Evolutionary conservation across 1,140 invertebrate genomes (phyloP), one percentile per base, ranked within the genome.

Genomic region (Trichoplusia ni): DNA sequence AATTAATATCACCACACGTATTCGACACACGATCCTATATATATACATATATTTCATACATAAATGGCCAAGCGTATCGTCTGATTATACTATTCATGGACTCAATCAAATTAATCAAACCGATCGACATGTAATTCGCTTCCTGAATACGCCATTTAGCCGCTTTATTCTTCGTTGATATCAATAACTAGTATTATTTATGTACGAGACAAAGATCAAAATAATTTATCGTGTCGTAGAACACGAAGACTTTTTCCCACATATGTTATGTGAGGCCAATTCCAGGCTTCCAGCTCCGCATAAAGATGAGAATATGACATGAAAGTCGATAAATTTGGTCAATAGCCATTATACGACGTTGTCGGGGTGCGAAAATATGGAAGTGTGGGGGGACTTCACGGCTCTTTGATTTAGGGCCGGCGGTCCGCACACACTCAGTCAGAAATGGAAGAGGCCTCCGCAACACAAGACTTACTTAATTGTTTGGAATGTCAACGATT

Each of bases 251-350:
- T 70, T 73, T 64, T 60, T 62, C 47, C 40, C 62, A 61, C 62
- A 69, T 69, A 69, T 65, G 56, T 69, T 69, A 80, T 78, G 67
- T 77, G 71, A 63, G 72, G 58, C 74, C 75, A 79, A 83, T 81
- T 73, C 62, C 67, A 69, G 47, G 62, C 62, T 47, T 61, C 67
- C 69, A 76, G 49, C 59, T 61, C 65, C 71, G 77, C 81, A 82
- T 83, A 85, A 86, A 82, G 79, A 82, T 81, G 75, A 75, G 81
- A 86, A 86, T 84, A 84, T 80, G 84, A 84, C 82, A 79, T 73
- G 71, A 83, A 81, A 83, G 82, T 84, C 84, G 75, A 86, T 89
- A 89, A 86, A 88, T 89, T 86, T 84, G 78, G 78, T 85, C 86
- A 86, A 86, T 85, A 83, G 84, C 85, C 75, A 86, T 89, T 89